Evolutionary conservation across 1,140 invertebrate genomes (phyloP).

Genomic region (Drosophila yakuba): DNA sequence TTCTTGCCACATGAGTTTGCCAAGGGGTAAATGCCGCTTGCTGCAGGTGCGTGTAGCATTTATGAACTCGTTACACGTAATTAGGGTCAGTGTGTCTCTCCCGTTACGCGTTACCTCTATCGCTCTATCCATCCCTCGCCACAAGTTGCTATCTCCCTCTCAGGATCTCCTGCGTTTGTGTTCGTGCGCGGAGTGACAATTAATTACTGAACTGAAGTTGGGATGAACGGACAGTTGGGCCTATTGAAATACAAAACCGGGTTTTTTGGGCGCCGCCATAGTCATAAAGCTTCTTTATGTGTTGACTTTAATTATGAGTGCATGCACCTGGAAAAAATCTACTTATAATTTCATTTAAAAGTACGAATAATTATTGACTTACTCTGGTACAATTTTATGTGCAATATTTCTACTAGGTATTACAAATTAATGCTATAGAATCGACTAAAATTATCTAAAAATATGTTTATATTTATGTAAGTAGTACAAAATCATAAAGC

Average conservation of each 20-base stretch:
- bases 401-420: too few relatives aligned
- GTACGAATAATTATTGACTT: not conserved
- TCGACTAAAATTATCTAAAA: too few relatives aligned
- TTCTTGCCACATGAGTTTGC: constrained; percentile 44
- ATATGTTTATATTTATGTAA: too few relatives aligned
- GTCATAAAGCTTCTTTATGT: constrained; percentile 69
- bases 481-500: not conserved
- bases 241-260: constrained; percentile 75
- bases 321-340: not conserved
- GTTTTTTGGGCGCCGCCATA: constrained; percentile 56
- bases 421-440: too few relatives aligned
- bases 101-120: constrained; percentile 17
- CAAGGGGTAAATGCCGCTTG: constrained; percentile 10
- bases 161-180: constrained; percentile 13
- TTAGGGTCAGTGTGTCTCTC: constrained; percentile 72
- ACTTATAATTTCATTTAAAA: not conserved
- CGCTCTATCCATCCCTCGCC: not conserved
- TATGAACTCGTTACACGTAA: constrained; percentile 83
- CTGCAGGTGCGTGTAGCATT: constrained; percentile 76
- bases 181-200: constrained; percentile 54
- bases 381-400: too few relatives aligned
- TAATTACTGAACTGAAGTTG: constrained; percentile 59
- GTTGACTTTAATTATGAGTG: constrained; percentile 63
- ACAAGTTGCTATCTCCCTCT: not conserved
- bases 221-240: constrained; percentile 13